Evolutionary conservation across 2,888 invertebrate species (phyloP).

Genomic region (Panorpa germanica): DNA sequence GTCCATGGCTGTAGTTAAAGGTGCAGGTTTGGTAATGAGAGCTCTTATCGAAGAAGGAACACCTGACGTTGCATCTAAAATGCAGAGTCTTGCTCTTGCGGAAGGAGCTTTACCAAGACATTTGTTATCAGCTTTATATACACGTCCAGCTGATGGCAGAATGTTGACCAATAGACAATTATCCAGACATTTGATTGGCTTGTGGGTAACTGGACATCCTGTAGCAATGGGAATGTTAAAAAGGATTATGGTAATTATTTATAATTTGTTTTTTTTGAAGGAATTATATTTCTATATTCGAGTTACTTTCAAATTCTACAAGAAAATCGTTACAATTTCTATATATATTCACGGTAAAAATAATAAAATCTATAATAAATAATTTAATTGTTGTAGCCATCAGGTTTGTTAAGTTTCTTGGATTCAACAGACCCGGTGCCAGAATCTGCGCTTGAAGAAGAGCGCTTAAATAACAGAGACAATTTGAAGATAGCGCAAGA

Average conservation of each 20-base stretch:
- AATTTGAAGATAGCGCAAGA: conserved; percentile 88
- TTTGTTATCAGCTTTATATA: conserved; percentile 76
- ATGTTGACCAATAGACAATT: conserved; percentile 77
- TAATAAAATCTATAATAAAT: conserved; percentile 5
- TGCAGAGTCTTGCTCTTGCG: conserved; percentile 89
- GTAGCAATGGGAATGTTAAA: conserved; percentile 73
- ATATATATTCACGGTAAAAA: not conserved
- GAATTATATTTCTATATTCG: conserved; percentile 4
- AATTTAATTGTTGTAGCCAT: conserved; percentile 61
- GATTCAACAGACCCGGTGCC: conserved; percentile 78
- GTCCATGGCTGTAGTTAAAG: conserved; percentile 94
- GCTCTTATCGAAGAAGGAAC: conserved; percentile 97
- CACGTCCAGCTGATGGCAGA: conserved; percentile 58
- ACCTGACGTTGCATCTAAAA: conserved; percentile 73
- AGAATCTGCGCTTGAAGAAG: conserved; percentile 46
- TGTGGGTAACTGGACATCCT: conserved; percentile 92
- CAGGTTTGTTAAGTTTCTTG: conserved; percentile 74
- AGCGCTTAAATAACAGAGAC: conserved; percentile 63
- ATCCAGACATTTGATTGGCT: conserved; percentile 80
- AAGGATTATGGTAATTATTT: conserved; percentile 59
- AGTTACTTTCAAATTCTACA: not conserved
- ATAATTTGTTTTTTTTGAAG: conserved; percentile 9
- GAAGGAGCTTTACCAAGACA: conserved; percentile 94
- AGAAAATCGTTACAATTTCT: not conserved
- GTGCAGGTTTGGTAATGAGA: conserved; percentile 91